Base-by-base conservation (phyloP, 1,140 invertebrate genomes). In the Papilio polytes region DNA sequence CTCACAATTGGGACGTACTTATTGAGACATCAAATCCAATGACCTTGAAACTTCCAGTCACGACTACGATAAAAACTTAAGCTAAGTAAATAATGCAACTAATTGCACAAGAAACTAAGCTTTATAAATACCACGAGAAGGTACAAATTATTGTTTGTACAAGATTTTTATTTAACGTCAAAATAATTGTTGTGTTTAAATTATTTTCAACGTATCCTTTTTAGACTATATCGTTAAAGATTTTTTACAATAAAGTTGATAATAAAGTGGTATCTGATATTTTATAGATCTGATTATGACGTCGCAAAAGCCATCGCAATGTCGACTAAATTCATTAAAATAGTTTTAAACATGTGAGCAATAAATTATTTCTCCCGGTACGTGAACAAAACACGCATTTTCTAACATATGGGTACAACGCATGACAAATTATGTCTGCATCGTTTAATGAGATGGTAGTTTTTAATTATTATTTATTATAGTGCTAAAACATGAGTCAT, bases 31-130 rank as follows among this genome's bases (percentile, higher is more conserved):
- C 59, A 63, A 9, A 31, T 26, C 2, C 59, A 3, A 20, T 70
- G 63, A 70, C 63, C 26, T 70, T 70, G 63, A 70, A 15, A 6
- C 3, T 70, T 66, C 22, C 12, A 70, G 22, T 31, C 63, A 70
- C 63, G 63, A 70, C 22, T 70, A 31, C 22, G 26, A 70, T 70
- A 70, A 70, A 70, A 70, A 70, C 56, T 59, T 59, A 22, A 3
- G 26, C 26, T 15, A 70, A 70, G 22, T 70, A 70, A 70, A 70
- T 70, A 70, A 31, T 13, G 22, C 9, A 22, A 70, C 26, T 31
- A 15, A 70, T 70, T 70, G 20, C n/a, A 9, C 3, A 70, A 70
- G 12, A 70, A 31, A 70, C 22, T 70, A 70, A 70, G 26, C 22
- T 70, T 31, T 15, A 15, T 26, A 26, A 70, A 70, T 31, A 31